Base-by-base conservation (phyloP, 2,888 invertebrate species). In the Hedychridium roseum region DNA sequence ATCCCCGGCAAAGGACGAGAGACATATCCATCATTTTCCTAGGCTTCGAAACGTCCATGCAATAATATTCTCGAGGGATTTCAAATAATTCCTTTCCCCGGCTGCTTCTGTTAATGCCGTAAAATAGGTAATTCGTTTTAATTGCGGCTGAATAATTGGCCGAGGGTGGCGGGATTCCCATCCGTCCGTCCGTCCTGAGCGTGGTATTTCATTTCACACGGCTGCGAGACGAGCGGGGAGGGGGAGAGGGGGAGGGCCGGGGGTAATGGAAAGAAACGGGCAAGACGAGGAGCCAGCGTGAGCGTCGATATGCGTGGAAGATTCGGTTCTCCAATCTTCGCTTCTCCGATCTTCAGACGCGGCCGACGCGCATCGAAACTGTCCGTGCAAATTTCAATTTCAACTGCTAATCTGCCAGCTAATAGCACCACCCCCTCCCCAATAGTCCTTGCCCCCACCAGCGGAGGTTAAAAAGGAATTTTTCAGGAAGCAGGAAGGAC, bases 371-470 rank as follows among this genome's bases (percentile, higher is more conserved):
- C 73, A 73, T 70, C 76, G 73, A 74, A n/a, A 75, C 74, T 73
- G 73, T 71, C 78, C 76, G 76, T 78, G 78, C 77, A 78, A 78
- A 78, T 78, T 76, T 77, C 78, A 76, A 77, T 76, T 76, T 78
- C 74, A 77, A 76, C 78, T 76, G 78, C 76, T 78, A 78, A 78
- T 76, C 75, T 77, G 69, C 76, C 73, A 73, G 73, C 73, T 78
- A 77, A 77, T 78, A 74, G 74, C 68, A n/a, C n/a, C n/a, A n/a
- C n/a, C 68, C 64, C 64, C 66, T 45, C n/a, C 7, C 32, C 32
- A 11, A 11, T 32, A 12, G 11, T 48, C 39, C 37, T 23, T 3
- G 41, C 43, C 27, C 12, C 27, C 27, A 27, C 12, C 12, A 27
- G n/a, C 12, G 27, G 27, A 4, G 2, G 3, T 4, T 7, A 27